Percentiles rank a stretch among this genome's conserved stretches.
Conservation (phyloP, 2,797 vertebrate species). For the Acropternis orthonyx region DNA sequence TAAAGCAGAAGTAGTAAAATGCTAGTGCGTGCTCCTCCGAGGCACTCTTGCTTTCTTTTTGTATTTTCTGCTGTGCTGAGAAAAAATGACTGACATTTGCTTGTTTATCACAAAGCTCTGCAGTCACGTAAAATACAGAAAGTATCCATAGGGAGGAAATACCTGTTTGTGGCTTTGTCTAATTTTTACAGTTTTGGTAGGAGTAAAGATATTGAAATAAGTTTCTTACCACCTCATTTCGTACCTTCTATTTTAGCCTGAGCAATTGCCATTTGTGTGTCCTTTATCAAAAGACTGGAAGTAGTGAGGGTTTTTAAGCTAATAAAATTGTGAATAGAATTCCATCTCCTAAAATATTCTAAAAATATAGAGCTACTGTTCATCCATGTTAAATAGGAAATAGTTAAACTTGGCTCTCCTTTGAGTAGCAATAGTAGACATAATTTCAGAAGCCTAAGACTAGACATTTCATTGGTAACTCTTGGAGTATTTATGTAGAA, state of each 20-base stretch:
- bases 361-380: neutral
- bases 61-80: neutral
- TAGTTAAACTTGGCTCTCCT: neutral
- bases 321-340: neutral
- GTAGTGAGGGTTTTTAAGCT: neutral
- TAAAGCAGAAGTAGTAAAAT: slow-evolving; percentile 10
- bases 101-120: neutral
- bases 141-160: neutral
- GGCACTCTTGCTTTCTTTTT: slow-evolving; percentile 35
- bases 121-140: neutral
- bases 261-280: neutral
- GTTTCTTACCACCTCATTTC: neutral
- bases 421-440: neutral
- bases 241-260: neutral
- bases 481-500: neutral
- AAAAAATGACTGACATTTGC: neutral
- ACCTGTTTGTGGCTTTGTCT: neutral
- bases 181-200: neutral
- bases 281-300: neutral
- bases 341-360: neutral
- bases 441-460: no score
- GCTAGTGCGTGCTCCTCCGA: neutral
- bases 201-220: neutral
- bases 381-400: neutral
- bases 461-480: neutral